Evolutionary conservation across 2,113 vertebrate species (phyloP), one percentile per base, ranked within the genome.

Genomic region (Hippocampus barbouri): DNA sequence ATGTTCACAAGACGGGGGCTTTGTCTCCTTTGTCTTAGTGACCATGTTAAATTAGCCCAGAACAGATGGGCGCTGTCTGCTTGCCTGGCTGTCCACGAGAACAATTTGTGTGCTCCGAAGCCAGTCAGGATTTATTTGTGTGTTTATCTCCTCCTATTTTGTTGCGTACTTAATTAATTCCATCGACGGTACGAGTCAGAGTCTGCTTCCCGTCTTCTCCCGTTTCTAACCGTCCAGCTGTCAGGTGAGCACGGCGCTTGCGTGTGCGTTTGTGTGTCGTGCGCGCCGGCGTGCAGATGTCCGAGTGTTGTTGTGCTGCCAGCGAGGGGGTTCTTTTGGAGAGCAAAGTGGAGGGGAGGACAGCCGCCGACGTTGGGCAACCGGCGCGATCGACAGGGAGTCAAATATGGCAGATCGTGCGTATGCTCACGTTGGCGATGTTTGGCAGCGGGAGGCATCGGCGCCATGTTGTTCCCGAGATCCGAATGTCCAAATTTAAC

Each of bases 41-140:
- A 87, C 80, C 82, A 83, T 89, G 89, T 88, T 89, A 85, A 89
- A 91, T 89, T 85, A 89, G 89, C 72, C 82, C 51, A 61, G 80
- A 88, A 88, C 89, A 90, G 89, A 91, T 84, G 88, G 88, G 71
- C 66, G 78, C 82, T 87, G 88, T 88, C 88, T 84, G n/a, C 16
- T 74, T 86, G 86, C 86, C 88, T 88, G 78, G 72, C 64, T 79
- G 68, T 79, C 72, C 69, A 11, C 60, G 71, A 63, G 41, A 68
- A 74, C 71, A 73, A 61, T 77, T 82, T 85, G 85, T 78, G 74
- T 69, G 75, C 21, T 21, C 63, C 53, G 1, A 59, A 66, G 75
- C 51, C 27, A 43, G 69, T 57, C 16, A 51, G 69, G 66, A 53
- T 68, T 61, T 59, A 73, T 79, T 64, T 60, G 80, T 81, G 72